phyloP scores from a whole-genome alignment of 2,797 vertebrate genomes.

The Streptopelia turtur region DNA sequence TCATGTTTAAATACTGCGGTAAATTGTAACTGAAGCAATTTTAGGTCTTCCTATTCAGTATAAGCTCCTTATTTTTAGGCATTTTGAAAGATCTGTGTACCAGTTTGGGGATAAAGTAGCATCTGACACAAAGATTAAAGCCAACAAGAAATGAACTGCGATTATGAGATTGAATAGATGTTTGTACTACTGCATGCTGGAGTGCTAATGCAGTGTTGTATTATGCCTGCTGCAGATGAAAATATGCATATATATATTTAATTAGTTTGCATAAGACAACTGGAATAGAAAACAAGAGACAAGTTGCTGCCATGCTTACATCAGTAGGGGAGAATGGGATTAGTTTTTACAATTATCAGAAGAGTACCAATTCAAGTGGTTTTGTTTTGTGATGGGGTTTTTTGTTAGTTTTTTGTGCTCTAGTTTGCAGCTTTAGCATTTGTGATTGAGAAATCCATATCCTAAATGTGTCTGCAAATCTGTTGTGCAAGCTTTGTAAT shows the following conservation, averaged over 20 bases:
- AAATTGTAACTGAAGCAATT: conserved; percentile 32
- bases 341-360: background rate
- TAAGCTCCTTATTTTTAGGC: conserved; percentile 59
- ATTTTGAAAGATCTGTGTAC: background rate
- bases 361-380: background rate
- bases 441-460: background rate
- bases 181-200: background rate
- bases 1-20: background rate
- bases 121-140: conserved; percentile 63
- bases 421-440: background rate
- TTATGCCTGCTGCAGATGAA: conserved; percentile 47
- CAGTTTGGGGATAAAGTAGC: conserved; percentile 35
- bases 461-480: background rate
- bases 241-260: conserved; percentile 56
- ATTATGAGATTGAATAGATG: conserved; percentile 8
- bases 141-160: conserved; percentile 13
- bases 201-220: conserved; percentile 4
- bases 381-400: background rate
- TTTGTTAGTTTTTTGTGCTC: background rate
- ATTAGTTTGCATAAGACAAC: conserved; percentile 40
- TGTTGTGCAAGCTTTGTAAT: background rate
- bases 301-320: background rate
- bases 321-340: background rate
- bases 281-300: background rate
- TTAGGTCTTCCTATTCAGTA: background rate